phyloP scores from a whole-genome alignment of 2,888 invertebrate species.

The Rapana venosa region DNA sequence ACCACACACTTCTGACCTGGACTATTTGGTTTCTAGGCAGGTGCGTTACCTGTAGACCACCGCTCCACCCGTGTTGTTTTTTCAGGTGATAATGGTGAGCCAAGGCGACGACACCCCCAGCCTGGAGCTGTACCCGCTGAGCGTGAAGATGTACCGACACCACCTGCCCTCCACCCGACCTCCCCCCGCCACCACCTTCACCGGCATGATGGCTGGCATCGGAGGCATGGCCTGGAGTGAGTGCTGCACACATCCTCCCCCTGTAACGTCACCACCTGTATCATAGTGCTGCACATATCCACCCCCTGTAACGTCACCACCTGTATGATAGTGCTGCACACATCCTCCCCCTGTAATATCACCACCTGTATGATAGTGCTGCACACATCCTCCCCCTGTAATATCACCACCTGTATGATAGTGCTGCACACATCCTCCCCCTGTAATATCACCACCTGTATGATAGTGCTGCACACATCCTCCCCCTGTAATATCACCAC shows the following conservation, averaged over 20 bases:
- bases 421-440: too few relatives aligned
- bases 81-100: constrained; percentile 68
- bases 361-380: too few relatives aligned
- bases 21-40: too few relatives aligned
- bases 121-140: constrained; percentile 90
- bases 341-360: not conserved
- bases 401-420: too few relatives aligned
- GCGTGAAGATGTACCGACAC: constrained; percentile 87
- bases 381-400: not conserved
- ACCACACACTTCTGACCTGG: too few relatives aligned
- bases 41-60: too few relatives aligned
- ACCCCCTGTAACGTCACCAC: too few relatives aligned
- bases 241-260: constrained; percentile 39
- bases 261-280: too few relatives aligned
- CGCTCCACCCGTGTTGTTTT: not conserved
- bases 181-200: constrained; percentile 79
- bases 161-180: constrained; percentile 72
- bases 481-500: too few relatives aligned
- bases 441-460: too few relatives aligned
- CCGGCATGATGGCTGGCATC: constrained; percentile 82
- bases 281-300: constrained; percentile 61
- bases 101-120: constrained; percentile 80
- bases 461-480: too few relatives aligned
- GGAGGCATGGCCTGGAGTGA: constrained; percentile 82
- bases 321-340: constrained; percentile 67